Percentiles rank a stretch among this genome's conserved stretches.
Evolutionary conservation across 2,797 vertebrate species (phyloP).

Genomic region (Syngnathus acus): DNA sequence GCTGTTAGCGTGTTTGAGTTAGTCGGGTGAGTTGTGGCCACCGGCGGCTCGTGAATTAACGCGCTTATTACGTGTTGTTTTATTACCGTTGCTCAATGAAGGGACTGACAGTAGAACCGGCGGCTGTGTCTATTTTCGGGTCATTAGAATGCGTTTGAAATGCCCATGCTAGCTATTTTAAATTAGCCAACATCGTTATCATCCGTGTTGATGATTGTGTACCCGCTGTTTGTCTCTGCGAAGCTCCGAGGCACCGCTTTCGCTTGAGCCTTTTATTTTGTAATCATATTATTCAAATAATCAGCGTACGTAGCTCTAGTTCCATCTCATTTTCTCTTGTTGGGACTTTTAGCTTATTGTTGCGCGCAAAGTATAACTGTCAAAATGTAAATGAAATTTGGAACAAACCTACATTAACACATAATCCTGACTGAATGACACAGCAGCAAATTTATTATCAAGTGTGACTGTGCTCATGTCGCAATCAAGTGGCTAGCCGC

Average conservation of each 20-base stretch:
- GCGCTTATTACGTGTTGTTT: background rate
- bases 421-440: too few relatives aligned
- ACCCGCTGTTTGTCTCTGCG: background rate
- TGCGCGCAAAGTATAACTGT: too few relatives aligned
- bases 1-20: background rate
- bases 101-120: background rate
- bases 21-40: background rate
- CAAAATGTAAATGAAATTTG: too few relatives aligned
- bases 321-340: too few relatives aligned
- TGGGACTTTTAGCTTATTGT: too few relatives aligned
- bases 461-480: background rate
- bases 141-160: background rate
- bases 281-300: too few relatives aligned
- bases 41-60: background rate
- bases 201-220: background rate
- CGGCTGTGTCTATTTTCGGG: background rate
- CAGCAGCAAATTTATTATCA: background rate
- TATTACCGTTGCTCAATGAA: background rate
- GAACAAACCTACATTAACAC: too few relatives aligned
- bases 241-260: too few relatives aligned
- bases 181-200: background rate
- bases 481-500: background rate
- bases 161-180: background rate
- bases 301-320: too few relatives aligned
- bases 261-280: too few relatives aligned